phyloP scores from a whole-genome alignment of 2,113 vertebrate species.

The Malaclemys terrapin region DNA sequence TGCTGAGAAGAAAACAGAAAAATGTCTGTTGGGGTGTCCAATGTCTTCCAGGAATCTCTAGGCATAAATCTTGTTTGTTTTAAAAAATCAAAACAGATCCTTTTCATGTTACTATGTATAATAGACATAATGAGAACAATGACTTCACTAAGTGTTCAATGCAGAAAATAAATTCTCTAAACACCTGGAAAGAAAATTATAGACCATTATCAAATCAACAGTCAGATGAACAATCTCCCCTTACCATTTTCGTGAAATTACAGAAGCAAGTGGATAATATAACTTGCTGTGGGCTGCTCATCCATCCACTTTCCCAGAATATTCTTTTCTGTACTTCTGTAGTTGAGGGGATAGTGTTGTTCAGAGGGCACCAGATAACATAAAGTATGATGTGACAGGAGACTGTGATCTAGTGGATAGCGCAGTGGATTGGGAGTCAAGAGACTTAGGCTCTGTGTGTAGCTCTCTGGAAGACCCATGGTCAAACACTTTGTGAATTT shows the following conservation, averaged over 20 bases:
- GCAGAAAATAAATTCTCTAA: slow-evolving; percentile 30
- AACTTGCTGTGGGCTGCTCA: slow-evolving; percentile 41
- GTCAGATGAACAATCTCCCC: slow-evolving; percentile 37
- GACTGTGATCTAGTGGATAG: not conserved
- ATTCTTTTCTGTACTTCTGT: slow-evolving; percentile 42
- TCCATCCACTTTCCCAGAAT: not conserved
- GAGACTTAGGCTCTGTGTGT: not conserved
- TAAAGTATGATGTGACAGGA: not conserved
- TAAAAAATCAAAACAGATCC: not conserved
- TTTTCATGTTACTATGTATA: slow-evolving; percentile 49
- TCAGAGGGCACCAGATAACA: not conserved
- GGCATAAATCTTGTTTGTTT: not conserved
- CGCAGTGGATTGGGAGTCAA: fast-evolving
- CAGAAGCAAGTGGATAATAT: slow-evolving; percentile 20
- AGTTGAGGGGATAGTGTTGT: slow-evolving; percentile 19
- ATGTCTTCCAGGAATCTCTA: not conserved
- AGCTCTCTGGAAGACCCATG: not conserved
- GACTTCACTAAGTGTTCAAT: slow-evolving; percentile 18
- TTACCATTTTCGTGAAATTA: slow-evolving; percentile 41
- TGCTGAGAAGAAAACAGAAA: not conserved
- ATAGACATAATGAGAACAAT: slow-evolving; percentile 67
- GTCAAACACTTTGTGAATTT: not conserved
- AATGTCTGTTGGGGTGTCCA: not conserved
- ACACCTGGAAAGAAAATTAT: not conserved
- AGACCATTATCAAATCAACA: slow-evolving; percentile 43